A percentile compares a stretch with the other conserved stretches of the same genome.
These are phyloP conservation scores for Monopterus albus DNA, from an alignment of 2,113 vertebrate genomes.

Conservation along the genomic window DNA sequence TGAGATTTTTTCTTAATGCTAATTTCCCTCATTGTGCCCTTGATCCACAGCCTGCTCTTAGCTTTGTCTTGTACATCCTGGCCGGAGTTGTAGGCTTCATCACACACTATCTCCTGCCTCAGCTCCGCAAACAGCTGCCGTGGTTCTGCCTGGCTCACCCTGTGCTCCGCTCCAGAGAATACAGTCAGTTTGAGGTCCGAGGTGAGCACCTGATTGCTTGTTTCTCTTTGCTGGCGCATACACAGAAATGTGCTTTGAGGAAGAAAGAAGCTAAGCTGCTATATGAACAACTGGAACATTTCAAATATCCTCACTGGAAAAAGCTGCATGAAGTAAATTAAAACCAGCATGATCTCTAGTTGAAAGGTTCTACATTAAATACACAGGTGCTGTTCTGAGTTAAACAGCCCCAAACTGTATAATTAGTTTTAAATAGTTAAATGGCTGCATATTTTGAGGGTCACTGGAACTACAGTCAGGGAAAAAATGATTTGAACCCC, in stretches of 20 bases:
- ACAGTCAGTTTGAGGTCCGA: constrained; percentile 93
- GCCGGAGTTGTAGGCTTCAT: constrained; percentile 89
- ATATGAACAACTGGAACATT: neutral
- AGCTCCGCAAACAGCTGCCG: constrained; percentile 92
- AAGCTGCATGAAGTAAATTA: constrained; percentile 22
- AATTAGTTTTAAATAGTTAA: too few relatives aligned
- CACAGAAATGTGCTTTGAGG: neutral
- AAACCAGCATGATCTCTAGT: constrained; percentile 4
- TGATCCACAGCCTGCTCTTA: constrained; percentile 86
- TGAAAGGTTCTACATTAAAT: too few relatives aligned
- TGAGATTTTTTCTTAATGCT: neutral
- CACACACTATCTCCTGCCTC: constrained; percentile 91
- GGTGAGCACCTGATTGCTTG: constrained; percentile 77
- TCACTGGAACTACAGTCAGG: too few relatives aligned
- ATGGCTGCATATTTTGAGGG: too few relatives aligned
- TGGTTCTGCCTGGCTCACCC: constrained; percentile 94
- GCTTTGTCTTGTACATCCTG: constrained; percentile 88
- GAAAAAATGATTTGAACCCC: too few relatives aligned
- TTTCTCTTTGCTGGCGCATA: neutral
- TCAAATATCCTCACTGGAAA: neutral
- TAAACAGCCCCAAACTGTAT: too few relatives aligned
- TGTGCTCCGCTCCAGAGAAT: constrained; percentile 89
- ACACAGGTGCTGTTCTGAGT: too few relatives aligned
- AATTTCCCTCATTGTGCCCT: constrained; percentile 8
- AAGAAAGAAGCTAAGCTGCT: neutral